Evolutionary conservation across 2,113 vertebrate species (phyloP).

Genomic region (Cheilinus undulatus): DNA sequence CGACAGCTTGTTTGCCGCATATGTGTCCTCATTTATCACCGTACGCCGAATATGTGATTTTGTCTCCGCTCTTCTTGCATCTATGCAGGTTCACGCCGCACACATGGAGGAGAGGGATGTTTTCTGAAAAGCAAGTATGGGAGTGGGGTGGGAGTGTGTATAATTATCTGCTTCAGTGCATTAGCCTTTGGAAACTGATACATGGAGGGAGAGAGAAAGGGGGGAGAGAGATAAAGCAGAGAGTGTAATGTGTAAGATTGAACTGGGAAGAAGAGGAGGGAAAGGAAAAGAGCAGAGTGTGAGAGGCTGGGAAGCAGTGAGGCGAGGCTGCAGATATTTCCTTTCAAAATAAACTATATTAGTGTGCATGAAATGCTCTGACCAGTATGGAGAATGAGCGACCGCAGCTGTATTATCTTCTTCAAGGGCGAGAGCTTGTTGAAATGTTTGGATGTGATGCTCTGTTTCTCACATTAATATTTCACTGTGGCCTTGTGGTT

Average conservation of each 20-base stretch:
- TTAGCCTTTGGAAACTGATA: conserved; percentile 67
- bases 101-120: conserved; percentile 40
- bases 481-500: not conserved
- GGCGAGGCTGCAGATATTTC: conserved; percentile 36
- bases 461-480: not conserved
- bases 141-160: conserved; percentile 36
- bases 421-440: not conserved
- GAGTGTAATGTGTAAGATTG: conserved; percentile 39
- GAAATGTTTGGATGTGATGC: not conserved
- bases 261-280: conserved; percentile 15
- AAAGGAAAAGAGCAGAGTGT: conserved; percentile 3
- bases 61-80: conserved; percentile 40
- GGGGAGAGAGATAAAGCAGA: conserved; percentile 26
- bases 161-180: conserved; percentile 71
- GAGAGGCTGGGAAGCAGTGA: conserved; percentile 9
- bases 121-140: conserved; percentile 43
- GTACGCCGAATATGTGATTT: conserved; percentile 50
- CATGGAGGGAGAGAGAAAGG: conserved; percentile 25
- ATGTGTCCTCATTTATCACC: conserved; percentile 68
- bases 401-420: conserved; percentile 18
- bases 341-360: conserved; percentile 59
- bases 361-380: conserved; percentile 28
- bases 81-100: conserved; percentile 50
- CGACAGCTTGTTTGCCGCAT: conserved; percentile 67
- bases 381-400: conserved; percentile 5